A percentile compares a stretch with the other conserved stretches of the same genome.
Evolutionary conservation across 1,140 invertebrate genomes (phyloP).

Genomic region (Paraescarpia echinospica): DNA sequence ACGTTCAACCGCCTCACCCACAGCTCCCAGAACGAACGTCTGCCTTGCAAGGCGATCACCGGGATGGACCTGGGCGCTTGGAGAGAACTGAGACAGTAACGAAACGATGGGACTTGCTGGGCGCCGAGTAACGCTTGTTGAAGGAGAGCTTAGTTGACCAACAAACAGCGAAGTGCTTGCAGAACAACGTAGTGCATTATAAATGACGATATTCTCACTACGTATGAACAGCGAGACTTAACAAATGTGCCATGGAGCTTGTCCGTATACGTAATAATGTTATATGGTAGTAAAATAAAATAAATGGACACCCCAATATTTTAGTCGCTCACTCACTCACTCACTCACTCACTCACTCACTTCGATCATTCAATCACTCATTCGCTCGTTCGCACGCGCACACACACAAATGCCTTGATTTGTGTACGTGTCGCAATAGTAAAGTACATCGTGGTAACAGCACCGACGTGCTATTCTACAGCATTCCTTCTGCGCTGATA

Average conservation of each 20-base stretch:
- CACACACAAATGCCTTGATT: no score
- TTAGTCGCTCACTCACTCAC: no score
- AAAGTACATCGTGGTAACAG: no score
- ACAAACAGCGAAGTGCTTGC: neutral
- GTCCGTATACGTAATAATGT: no score
- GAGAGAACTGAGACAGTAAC: neutral
- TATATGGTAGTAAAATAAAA: neutral
- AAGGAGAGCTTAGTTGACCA: neutral
- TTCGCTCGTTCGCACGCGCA: no score
- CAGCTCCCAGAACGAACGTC: conserved; percentile 16
- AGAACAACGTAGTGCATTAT: neutral
- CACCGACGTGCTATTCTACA: no score
- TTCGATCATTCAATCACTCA: no score
- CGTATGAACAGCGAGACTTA: neutral
- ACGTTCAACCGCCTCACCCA: neutral
- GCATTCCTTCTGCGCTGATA: no score
- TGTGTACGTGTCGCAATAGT: no score
- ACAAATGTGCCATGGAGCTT: neutral
- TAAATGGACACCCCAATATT: neutral
- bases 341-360: no score
- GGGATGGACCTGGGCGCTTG: conserved; percentile 13
- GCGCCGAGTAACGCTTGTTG: neutral
- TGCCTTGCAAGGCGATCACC: conserved; percentile 13
- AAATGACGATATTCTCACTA: neutral
- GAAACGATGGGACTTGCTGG: no score